Percentiles rank a stretch among this genome's conserved stretches.
Evolutionary conservation across 2,888 invertebrate genomes (phyloP).

Genomic region (Actias luna): DNA sequence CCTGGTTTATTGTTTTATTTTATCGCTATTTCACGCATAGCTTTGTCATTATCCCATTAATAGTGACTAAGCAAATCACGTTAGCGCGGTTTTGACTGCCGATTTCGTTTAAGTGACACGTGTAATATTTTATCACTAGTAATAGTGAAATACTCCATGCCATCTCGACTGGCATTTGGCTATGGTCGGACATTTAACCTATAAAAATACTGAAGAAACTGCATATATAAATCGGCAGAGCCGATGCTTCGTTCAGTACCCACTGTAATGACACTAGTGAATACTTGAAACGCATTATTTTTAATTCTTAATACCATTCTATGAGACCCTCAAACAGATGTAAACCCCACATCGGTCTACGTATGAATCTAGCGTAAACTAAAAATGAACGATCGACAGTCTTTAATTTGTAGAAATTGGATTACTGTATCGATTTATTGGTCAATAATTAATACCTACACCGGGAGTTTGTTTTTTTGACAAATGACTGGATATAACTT

Average conservation of each 20-base stretch:
- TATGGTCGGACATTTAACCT: background rate
- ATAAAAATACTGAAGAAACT: background rate
- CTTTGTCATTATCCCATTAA: too few relatives aligned
- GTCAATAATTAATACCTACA: background rate
- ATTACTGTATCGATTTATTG: background rate
- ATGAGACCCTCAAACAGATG: slow-evolving; percentile 41
- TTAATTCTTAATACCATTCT: slow-evolving; percentile 54
- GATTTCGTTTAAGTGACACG: too few relatives aligned
- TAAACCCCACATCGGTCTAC: too few relatives aligned
- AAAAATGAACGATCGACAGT: background rate
- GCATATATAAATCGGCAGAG: slow-evolving; percentile 7
- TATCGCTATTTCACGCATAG: too few relatives aligned
- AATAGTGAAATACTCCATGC: too few relatives aligned
- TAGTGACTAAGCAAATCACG: too few relatives aligned
- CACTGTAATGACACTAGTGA: slow-evolving; percentile 26
- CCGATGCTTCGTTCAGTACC: slow-evolving; percentile 45
- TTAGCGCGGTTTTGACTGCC: too few relatives aligned
- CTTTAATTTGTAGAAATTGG: background rate
- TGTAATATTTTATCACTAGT: too few relatives aligned
- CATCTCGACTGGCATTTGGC: background rate
- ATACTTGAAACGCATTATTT: slow-evolving; percentile 25
- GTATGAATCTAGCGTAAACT: slow-evolving; percentile 11
- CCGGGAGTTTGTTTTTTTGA: background rate
- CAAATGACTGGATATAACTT: background rate
- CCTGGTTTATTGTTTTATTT: too few relatives aligned